phyloP scores from a whole-genome alignment of 2,797 vertebrate species.

The Otolemur crassicaudatus region DNA sequence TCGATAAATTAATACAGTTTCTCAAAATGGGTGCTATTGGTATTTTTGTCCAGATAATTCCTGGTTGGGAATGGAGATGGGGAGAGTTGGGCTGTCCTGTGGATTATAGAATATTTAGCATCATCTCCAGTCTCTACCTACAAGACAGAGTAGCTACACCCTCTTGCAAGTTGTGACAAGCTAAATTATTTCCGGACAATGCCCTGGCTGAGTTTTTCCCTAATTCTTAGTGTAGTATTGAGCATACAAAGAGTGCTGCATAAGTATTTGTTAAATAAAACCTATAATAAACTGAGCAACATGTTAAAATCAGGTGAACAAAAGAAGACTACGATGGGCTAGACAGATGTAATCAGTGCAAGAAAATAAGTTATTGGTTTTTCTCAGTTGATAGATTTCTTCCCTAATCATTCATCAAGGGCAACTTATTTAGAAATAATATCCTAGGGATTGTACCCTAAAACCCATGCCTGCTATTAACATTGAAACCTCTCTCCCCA shows the following conservation, averaged over 20 bases:
- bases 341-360: background rate
- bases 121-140: background rate
- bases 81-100: background rate
- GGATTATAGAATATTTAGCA: background rate
- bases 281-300: background rate
- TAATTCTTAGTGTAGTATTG: background rate
- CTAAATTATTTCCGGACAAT: background rate
- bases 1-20: background rate
- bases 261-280: conserved; percentile 11
- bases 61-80: background rate
- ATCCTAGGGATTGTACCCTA: background rate
- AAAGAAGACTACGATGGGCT: background rate
- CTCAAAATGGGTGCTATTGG: background rate
- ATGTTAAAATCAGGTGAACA: background rate
- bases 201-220: background rate
- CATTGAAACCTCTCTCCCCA: background rate
- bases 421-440: background rate
- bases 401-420: background rate
- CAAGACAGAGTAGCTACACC: background rate
- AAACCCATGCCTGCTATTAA: background rate
- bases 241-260: background rate
- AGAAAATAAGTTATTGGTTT: background rate
- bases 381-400: background rate
- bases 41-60: background rate
- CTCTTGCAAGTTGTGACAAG: background rate